These are phyloP conservation scores for Erebia epiphron DNA, from an alignment of 2,888 invertebrate genomes.

Conservation along the genomic window DNA sequence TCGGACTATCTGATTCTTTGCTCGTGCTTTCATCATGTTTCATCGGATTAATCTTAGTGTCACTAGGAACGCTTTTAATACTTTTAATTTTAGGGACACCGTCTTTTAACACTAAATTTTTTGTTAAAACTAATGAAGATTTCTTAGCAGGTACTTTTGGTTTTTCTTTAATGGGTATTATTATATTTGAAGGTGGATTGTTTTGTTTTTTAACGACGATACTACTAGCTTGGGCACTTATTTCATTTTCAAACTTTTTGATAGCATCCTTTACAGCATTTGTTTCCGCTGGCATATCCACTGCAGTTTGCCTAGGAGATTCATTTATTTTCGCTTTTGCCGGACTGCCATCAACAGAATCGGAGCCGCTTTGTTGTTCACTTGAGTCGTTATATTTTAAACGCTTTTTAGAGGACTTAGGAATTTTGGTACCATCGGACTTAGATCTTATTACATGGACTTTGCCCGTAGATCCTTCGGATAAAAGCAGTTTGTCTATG, in stretches of 20 bases:
- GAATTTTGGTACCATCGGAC: conserved; percentile 74
- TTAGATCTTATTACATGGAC: conserved; percentile 71
- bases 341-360: conserved; percentile 69
- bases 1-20: conserved; percentile 42
- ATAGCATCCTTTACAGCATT: conserved; percentile 71
- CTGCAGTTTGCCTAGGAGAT: conserved; percentile 43
- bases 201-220: conserved; percentile 66
- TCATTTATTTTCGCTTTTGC: conserved; percentile 48
- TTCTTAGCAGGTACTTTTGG: conserved; percentile 85
- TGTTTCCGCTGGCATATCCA: conserved; percentile 50
- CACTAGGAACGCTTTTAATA: conserved; percentile 59
- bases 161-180: conserved; percentile 71
- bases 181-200: conserved; percentile 55
- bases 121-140: conserved; percentile 77
- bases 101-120: conserved; percentile 79
- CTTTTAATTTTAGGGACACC: conserved; percentile 79
- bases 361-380: conserved; percentile 68
- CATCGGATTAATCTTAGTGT: conserved; percentile 39
- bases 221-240: conserved; percentile 64
- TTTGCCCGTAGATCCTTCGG: conserved; percentile 60
- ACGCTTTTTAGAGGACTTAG: conserved; percentile 70
- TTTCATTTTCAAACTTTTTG: conserved; percentile 78
- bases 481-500: conserved; percentile 64
- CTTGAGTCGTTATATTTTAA: conserved; percentile 65
- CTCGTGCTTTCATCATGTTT: conserved; percentile 48